Evolutionary conservation across 53 echinoderm and acorn worm genomes (phyloP).

Genomic region (Antedon mediterranea): DNA sequence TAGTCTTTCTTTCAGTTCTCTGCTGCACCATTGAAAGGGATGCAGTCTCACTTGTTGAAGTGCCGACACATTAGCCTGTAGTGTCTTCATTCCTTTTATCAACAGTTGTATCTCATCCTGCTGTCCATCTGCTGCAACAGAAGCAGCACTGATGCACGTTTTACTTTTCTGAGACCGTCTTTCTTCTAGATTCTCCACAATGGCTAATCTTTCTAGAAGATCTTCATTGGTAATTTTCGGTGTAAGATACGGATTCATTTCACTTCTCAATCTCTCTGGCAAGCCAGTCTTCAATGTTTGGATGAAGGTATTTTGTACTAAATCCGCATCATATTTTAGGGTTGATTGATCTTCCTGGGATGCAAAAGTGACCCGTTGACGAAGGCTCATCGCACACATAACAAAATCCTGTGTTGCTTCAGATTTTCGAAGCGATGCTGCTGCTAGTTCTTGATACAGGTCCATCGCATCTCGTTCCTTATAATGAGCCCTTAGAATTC

Average conservation of each 20-base stretch:
- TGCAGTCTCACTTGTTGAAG: background rate
- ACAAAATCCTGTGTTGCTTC: conserved; percentile 42
- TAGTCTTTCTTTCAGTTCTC: background rate
- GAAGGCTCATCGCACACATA: conserved; percentile 29
- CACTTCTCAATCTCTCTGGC: conserved; percentile 17
- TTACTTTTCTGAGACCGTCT: background rate
- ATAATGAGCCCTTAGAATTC: conserved; percentile 24
- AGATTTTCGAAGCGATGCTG: conserved; percentile 16
- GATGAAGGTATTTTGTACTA: conserved; percentile 30
- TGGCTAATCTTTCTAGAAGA: conserved; percentile 2
- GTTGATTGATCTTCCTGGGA: conserved; percentile 8
- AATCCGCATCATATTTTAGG: conserved; percentile 9
- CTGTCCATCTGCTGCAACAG: background rate
- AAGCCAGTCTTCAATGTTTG: conserved; percentile 35
- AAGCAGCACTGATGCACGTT: background rate
- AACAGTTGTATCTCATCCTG: background rate
- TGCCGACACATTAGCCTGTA: conserved; percentile 4
- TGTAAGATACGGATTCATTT: background rate
- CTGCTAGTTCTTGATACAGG: conserved; percentile 29
- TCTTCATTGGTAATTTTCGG: conserved; percentile 5
- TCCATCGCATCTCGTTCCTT: conserved; percentile 36
- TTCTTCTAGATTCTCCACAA: conserved; percentile 4
- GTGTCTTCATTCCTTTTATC: background rate
- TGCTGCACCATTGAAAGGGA: no score
- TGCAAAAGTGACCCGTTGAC: conserved; percentile 32